Evolutionary conservation across 2,797 vertebrate species (phyloP).

Genomic region (Phalanger gymnotis): DNA sequence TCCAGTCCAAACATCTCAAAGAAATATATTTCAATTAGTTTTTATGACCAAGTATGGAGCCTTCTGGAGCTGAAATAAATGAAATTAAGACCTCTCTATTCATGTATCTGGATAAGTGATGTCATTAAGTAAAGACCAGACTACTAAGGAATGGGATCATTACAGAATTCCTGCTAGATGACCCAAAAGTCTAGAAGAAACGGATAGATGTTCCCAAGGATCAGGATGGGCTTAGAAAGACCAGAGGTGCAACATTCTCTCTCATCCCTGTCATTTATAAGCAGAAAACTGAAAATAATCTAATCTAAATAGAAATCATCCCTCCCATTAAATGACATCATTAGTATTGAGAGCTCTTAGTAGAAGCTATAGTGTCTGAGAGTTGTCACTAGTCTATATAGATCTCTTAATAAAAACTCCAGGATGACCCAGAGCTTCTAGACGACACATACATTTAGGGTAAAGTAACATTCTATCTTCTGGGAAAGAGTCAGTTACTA

Average conservation of each 20-base stretch:
- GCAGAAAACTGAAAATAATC: neutral
- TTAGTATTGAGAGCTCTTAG: neutral
- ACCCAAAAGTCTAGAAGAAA: neutral
- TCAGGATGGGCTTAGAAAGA: neutral
- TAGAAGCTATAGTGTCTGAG: neutral
- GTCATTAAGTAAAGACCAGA: neutral
- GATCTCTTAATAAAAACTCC: neutral
- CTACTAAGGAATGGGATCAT: neutral
- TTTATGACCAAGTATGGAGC: constrained; percentile 37
- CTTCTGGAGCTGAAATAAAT: constrained; percentile 27
- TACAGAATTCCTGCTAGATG: neutral
- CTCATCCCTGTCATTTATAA: neutral
- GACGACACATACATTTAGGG: neutral
- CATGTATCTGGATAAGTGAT: neutral
- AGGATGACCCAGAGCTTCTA: neutral
- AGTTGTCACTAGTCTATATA: neutral
- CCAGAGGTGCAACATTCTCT: neutral
- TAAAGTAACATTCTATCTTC: neutral
- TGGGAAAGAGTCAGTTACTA: neutral
- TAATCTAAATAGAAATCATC: neutral
- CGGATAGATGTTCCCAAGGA: neutral
- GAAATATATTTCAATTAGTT: constrained; percentile 37
- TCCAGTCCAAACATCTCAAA: neutral
- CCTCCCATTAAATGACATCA: neutral
- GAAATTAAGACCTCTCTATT: neutral